Base-by-base conservation (phyloP, 2,797 vertebrate genomes). In the Perodicticus potto region DNA sequence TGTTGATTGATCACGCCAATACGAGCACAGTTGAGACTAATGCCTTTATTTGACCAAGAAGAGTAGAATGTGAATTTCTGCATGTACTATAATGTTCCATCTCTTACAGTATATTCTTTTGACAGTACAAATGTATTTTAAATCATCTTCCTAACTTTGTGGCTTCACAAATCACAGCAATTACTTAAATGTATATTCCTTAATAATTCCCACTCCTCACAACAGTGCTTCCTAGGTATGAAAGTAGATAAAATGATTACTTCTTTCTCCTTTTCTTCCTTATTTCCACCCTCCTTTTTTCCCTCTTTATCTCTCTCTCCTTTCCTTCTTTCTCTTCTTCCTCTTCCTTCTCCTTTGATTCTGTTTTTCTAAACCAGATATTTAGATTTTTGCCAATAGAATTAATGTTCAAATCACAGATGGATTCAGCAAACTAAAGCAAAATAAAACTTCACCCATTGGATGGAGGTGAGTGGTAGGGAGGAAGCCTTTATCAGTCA, bases 111-210 rank as follows among this genome's bases (percentile, higher is more conserved):
- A 20, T 55, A 76, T 57, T 76, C 49, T 77, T 95, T 89, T 70
- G 73, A 85, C 70, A 61, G 70, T 87, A 69, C 43, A 90, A 40
- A 78, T 90, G 49, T 80, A 19, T 67, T 86, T 92, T 96, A 80
- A 84, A 78, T 94, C 67, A 86, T 69, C 59, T 77, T 73, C 73
- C 72, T 74, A 84, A 57, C 34, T 80, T 43, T 34, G 22, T 63
- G 61, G 45, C 32, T 94, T 96, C 83, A 65, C 72, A 82, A 86
- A 86, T 92, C n/a, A 67, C 8, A 92, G 45, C 53, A 67, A 86
- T 86, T 95, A 72, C 43, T 84, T 89, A 72, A 89, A 57, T 89
- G 9, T 37, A 32, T 80, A 94, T 94, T 95, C 32, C 32, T 22
- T 90, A 82, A 80, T 84, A 84, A 94, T 83, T 92, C 67, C 76